Evolutionary conservation across 2,888 invertebrate species (phyloP), one percentile per base, ranked within the genome.

Genomic region (Endotricha flammealis): DNA sequence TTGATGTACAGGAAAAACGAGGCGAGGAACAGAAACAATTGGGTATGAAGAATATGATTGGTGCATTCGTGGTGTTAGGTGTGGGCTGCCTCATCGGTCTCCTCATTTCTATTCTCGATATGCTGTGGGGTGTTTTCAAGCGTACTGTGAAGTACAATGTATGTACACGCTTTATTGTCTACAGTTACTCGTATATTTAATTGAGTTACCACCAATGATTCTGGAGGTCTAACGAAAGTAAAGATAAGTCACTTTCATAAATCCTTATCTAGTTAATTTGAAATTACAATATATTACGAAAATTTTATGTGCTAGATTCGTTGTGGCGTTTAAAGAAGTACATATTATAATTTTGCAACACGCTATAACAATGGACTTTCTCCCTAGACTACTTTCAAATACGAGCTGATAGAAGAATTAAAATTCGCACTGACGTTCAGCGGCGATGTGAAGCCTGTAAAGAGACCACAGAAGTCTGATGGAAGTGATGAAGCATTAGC

Each of bases 371-470:
- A n/a, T n/a, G n/a, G n/a, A n/a, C n/a, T n/a, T n/a, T n/a, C n/a
- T n/a, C n/a, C n/a, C n/a, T n/a, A 91, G 86, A 79, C 89, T 1
- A 77, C 89, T 0, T 91, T 91, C 62, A 89, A 86, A 50, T 80
- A 87, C 39, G 90, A 90, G 54, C 52, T 92, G 6, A 61, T 87
- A 29, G 88, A 89, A 50, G 93, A 93, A 59, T 48, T 92, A 22
- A 89, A 88, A 53, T 93, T 93, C 56, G 89, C 90, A 2, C 50
- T 91, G 0, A 88, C 86, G 42, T 92, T 91, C 57, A 89, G 88
- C 41, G 89, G 90, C 2, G 89, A 87, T 29, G 82, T 89, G 0
- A 92, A 92, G 53, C 90, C 90, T 1, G 88, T 90, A 2, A 78
- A 80, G 29, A 75, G 87, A 12, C 70, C 71, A 2, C 54, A 62